These are phyloP conservation scores for Salticus scenicus DNA, from an alignment of 2,888 invertebrate species.

Conservation along the genomic window DNA sequence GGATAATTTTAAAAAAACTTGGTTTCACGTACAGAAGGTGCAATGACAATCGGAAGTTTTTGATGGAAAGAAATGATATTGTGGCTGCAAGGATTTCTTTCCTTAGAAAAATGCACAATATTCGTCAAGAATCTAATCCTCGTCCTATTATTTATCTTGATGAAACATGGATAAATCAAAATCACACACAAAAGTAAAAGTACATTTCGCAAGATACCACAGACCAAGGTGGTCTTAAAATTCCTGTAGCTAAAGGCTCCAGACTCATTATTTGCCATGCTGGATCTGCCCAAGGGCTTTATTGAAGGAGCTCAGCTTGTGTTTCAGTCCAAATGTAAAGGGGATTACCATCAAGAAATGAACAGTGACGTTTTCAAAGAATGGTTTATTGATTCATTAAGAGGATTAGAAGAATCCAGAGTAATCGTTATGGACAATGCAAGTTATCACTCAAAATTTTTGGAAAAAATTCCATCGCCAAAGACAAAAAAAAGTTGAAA, in stretches of 20 bases:
- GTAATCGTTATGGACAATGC: conserved; percentile 23
- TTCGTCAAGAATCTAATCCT: background rate
- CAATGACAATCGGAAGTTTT: background rate
- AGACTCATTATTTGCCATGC: conserved; percentile 27
- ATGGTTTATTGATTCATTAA: background rate
- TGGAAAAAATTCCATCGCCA: background rate
- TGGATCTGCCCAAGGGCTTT: background rate
- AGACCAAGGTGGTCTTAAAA: background rate
- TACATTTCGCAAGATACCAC: background rate
- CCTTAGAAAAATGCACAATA: conserved; percentile 7
- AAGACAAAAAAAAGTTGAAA: background rate
- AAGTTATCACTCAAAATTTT: conserved; percentile 1
- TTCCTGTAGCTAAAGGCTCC: background rate
- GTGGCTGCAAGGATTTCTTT: conserved; percentile 7
- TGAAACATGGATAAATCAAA: conserved; percentile 19
- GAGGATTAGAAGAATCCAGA: conserved; percentile 5
- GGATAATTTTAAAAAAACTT: background rate
- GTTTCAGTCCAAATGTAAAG: conserved; percentile 10
- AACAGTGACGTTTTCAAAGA: conserved; percentile 20
- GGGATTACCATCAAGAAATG: background rate
- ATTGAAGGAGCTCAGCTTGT: background rate
- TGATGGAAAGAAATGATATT: conserved; percentile 10
- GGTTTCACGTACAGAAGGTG: conserved; percentile 15
- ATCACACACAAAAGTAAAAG: background rate
- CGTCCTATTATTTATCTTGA: conserved; percentile 15